Conservation (phyloP, 2,797 vertebrate species). For the Petrocephalus schoutedeni region DNA sequence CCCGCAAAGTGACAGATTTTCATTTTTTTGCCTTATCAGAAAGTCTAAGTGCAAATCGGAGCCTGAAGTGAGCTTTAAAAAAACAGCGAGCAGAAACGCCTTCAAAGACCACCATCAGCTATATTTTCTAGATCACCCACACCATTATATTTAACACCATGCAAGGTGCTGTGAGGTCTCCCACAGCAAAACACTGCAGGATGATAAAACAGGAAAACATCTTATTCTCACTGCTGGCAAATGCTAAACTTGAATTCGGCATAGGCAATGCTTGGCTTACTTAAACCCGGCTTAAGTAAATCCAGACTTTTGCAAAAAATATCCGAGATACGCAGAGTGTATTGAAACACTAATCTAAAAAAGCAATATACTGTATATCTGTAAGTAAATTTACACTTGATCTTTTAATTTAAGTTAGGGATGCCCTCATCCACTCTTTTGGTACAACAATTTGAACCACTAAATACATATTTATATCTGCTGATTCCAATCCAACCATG, state of each 20-base stretch:
- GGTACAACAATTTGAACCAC: background rate
- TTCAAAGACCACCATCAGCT: background rate
- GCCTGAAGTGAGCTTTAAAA: background rate
- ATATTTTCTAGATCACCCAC: background rate
- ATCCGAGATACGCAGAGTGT: background rate
- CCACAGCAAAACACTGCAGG: background rate
- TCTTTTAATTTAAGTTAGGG: background rate
- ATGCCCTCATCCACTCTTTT: background rate
- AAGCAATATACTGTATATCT: background rate
- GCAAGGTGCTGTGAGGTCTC: background rate
- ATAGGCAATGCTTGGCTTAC: background rate
- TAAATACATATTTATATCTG: background rate
- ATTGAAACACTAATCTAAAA: background rate
- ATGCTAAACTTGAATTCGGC: background rate
- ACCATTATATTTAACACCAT: background rate
- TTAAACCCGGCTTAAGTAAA: background rate
- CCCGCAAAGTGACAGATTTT: background rate
- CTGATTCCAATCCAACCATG: background rate
- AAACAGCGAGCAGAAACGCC: background rate
- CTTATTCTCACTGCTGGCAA: background rate
- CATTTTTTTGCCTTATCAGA: background rate
- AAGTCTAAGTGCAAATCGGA: background rate
- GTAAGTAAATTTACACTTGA: background rate
- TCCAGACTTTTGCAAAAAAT: background rate
- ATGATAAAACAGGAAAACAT: background rate